Base-by-base conservation (phyloP, 2,797 vertebrate genomes). In the Decapterus maruadsi region DNA sequence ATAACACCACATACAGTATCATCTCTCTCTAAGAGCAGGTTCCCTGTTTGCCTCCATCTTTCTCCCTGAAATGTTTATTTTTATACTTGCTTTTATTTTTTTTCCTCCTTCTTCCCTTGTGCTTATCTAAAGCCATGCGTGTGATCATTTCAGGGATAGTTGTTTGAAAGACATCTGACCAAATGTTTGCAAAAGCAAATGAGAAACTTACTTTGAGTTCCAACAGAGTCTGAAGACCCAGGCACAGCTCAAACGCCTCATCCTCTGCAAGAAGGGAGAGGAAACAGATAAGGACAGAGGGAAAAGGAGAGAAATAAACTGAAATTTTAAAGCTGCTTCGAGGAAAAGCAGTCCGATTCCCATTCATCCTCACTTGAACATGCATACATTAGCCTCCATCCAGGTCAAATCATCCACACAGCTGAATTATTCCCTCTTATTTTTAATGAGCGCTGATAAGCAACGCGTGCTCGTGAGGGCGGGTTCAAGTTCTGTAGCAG, bases 151-250 rank as follows among this genome's bases (percentile, higher is more conserved):
- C 16, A 46, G 10, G 42, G 48, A 14, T 26, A 57, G 6, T 9
- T 40, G 6, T 14, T 12, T 17, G 9, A 26, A 42, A 71, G 9
- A 45, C 14, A 36, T 22, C 40, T 45, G 12, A 20, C 1, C 9
- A 58, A 67, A 67, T 76, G 76, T 84, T 53, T 70, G 54, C 60
- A 26, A 80, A 73, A 71, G 46, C 43, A 65, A 83, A 87, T 64
- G 42, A 77, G 63, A 61, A 16, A 10, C 95, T 96, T 96, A 99
- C 97, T 95, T 97, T 96, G 66, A 99, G 96, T 90, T 97, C 95
- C 76, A 96, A 68, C 85, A 99, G 94, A 72, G 96, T 97, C 84
- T 97, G 96, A 43, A 98, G 95, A 68, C 97, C 97, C 69, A 99
- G 95, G 87, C 96, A 95, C 82, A 98, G 93, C 66, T 99, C 97